Conservation (phyloP, 2,113 vertebrate species). For the Apus apus region DNA sequence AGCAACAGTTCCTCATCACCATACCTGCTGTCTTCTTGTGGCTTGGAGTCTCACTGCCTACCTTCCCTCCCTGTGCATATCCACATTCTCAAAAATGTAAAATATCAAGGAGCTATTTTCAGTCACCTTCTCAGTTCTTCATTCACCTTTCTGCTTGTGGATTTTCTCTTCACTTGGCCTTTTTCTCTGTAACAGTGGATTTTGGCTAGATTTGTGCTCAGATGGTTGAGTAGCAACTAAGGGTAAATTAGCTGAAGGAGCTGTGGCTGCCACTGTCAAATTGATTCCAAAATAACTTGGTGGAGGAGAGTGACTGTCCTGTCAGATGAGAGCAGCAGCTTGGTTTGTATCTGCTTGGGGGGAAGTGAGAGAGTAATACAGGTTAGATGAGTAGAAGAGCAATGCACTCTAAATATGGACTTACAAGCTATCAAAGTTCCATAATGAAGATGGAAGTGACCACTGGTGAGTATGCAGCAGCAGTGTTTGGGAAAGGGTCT, state of each 20-base stretch:
- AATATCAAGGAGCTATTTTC: not conserved
- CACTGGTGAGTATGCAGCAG: not conserved
- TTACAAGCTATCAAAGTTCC: not conserved
- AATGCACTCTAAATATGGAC: not conserved
- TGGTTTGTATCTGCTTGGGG: not conserved
- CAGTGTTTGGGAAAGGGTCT: not conserved
- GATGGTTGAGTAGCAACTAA: not conserved
- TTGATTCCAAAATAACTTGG: constrained; percentile 18
- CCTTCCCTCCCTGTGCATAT: not conserved
- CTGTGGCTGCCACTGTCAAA: constrained; percentile 4
- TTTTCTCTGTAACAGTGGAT: not conserved
- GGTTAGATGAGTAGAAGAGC: not conserved
- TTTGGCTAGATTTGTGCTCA: not conserved
- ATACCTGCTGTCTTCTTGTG: not conserved
- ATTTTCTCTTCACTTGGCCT: not conserved
- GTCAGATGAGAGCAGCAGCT: not conserved
- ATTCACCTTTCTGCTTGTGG: not conserved
- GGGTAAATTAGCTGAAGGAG: constrained; percentile 30
- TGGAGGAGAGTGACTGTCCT: not conserved
- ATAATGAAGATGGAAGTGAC: not conserved
- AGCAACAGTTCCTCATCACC: not conserved
- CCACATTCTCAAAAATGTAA: not conserved
- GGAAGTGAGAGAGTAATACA: not conserved
- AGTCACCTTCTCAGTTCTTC: not conserved
- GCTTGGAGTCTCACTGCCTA: not conserved